Conservation (phyloP, 2,888 invertebrate species). For the Apodemia zela region DNA sequence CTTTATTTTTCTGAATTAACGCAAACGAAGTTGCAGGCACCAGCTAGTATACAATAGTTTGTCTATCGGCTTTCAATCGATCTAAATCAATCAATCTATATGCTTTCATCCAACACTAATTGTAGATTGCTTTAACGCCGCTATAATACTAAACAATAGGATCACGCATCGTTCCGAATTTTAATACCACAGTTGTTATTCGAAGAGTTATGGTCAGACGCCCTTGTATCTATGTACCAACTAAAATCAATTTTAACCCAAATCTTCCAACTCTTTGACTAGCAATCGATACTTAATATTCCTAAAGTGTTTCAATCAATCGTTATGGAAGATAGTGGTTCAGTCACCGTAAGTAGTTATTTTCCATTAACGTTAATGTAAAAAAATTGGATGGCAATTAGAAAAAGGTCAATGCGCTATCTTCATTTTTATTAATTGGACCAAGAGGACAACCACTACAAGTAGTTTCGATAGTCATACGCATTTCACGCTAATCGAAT, state of each 20-base stretch:
- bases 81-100: no score
- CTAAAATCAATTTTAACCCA: neutral
- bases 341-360: neutral
- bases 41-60: no score
- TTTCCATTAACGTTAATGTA: neutral
- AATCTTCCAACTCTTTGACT: constrained; percentile 1
- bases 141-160: no score
- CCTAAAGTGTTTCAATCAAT: neutral
- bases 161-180: no score
- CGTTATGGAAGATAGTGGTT: neutral
- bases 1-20: no score
- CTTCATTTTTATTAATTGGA: neutral
- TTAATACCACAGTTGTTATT: neutral
- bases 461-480: neutral
- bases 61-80: no score
- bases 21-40: no score
- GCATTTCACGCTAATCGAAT: no score
- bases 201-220: neutral
- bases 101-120: no score
- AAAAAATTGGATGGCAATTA: neutral
- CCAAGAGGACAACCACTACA: neutral
- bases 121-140: no score
- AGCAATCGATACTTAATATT: neutral
- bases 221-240: no score
- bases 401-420: neutral